A percentile compares a stretch with the other conserved stretches of the same genome.
phyloP scores from a whole-genome alignment of 2,797 vertebrate genomes.

The Lithobates pipiens region DNA sequence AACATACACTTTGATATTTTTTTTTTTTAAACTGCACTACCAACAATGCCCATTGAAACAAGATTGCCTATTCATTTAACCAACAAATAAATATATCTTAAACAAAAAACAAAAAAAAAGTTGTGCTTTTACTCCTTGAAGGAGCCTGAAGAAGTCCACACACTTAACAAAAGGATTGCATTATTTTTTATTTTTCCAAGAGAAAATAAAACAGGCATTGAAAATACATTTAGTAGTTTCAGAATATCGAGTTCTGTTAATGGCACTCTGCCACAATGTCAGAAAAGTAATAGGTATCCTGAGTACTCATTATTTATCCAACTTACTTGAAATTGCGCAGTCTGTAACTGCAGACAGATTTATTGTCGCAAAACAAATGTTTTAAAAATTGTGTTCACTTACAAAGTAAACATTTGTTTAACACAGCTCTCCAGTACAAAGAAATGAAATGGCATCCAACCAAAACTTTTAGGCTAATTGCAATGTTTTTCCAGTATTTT shows the following conservation, averaged over 20 bases:
- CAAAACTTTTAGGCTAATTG: conserved; percentile 34
- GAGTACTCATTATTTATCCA: conserved; percentile 62
- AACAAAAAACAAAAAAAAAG: background rate
- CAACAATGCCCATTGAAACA: conserved; percentile 41
- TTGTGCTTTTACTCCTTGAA: conserved; percentile 19
- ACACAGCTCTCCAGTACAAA: conserved; percentile 27
- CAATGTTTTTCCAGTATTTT: conserved; percentile 12
- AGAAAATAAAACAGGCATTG: conserved; percentile 55
- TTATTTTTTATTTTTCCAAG: conserved; percentile 24
- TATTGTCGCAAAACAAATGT: conserved; percentile 53
- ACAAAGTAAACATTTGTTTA: conserved; percentile 51
- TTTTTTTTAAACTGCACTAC: conserved; percentile 36
- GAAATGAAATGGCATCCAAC: background rate
- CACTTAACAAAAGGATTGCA: conserved; percentile 25
- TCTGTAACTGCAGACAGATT: conserved; percentile 59
- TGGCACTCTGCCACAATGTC: conserved; percentile 59
- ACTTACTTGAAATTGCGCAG: conserved; percentile 56
- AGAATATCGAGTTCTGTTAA: conserved; percentile 59
- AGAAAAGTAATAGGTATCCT: conserved; percentile 61
- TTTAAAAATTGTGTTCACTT: conserved; percentile 49
- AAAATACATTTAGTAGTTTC: conserved; percentile 57
- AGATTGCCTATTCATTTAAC: conserved; percentile 20
- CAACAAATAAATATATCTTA: conserved; percentile 33
- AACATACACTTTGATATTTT: conserved; percentile 55
- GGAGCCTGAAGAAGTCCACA: conserved; percentile 21